These are phyloP conservation scores for Piaya cayana DNA, from an alignment of 2,113 vertebrate genomes.

Conservation along the genomic window DNA sequence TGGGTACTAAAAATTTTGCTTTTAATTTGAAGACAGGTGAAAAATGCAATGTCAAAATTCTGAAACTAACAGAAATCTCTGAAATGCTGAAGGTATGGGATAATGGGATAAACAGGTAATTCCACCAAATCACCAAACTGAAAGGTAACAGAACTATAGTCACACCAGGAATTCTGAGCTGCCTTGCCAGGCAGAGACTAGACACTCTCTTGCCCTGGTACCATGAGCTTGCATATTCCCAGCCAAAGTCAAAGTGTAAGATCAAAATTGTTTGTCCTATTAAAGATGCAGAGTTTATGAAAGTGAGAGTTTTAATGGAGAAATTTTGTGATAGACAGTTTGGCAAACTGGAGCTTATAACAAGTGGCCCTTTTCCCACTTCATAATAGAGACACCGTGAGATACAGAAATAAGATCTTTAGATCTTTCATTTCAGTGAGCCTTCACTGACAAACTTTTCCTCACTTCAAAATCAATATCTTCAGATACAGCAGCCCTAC, in stretches of 20 bases:
- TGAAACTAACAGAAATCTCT: not conserved
- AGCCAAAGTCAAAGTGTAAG: not conserved
- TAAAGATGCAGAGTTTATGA: not conserved
- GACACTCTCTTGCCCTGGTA: not conserved
- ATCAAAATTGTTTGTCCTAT: not conserved
- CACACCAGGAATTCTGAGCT: not conserved
- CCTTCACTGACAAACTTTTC: not conserved
- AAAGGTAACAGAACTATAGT: not conserved
- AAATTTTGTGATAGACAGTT: not conserved
- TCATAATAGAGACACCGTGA: not conserved
- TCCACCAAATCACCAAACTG: not conserved
- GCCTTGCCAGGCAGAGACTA: not conserved
- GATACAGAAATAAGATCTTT: too few species aligned
- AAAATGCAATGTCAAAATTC: not conserved
- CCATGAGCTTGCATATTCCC: accelerated
- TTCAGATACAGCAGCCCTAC: not conserved
- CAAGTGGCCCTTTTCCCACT: not conserved
- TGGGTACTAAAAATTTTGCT: not conserved
- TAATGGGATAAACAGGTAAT: not conserved
- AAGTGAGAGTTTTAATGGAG: not conserved
- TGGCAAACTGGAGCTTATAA: not conserved
- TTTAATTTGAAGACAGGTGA: not conserved
- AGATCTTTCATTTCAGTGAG: not conserved
- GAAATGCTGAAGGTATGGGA: not conserved
- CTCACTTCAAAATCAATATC: not conserved